Conservation (phyloP, 2,113 vertebrate genomes). For the Charadrius vociferus region DNA sequence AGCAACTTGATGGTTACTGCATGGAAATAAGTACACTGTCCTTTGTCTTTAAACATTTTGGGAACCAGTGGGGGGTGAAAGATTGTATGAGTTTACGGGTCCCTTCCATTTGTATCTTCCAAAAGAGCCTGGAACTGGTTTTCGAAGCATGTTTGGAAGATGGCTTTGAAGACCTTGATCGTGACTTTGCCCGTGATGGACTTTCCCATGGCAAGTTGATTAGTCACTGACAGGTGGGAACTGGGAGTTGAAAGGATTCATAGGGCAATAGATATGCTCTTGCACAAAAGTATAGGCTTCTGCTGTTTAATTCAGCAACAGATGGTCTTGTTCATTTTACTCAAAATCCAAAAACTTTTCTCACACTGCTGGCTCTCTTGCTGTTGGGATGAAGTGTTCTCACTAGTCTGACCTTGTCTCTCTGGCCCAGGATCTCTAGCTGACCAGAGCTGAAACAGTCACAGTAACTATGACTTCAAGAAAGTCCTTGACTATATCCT, state of each 20-base stretch:
- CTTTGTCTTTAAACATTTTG: not conserved
- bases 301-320: not conserved
- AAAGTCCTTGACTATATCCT: not conserved
- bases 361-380: not conserved
- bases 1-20: not conserved
- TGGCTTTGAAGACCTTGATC: not conserved
- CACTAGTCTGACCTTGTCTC: not conserved
- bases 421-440: not conserved
- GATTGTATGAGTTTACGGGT: not conserved
- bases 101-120: not conserved
- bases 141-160: not conserved
- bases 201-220: not conserved
- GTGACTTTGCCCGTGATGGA: not conserved
- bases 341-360: not conserved
- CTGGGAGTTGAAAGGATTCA: not conserved
- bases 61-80: not conserved
- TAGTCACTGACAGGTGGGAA: fast-evolving
- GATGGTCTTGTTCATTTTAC: not conserved
- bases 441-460: not conserved
- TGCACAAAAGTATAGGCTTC: not conserved
- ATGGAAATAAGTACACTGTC: not conserved
- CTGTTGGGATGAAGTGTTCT: not conserved
- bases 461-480: not conserved
- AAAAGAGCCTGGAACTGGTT: not conserved
- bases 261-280: not conserved